Conservation (phyloP, 2,888 invertebrate species). For the Neocrepidodera transversa region DNA sequence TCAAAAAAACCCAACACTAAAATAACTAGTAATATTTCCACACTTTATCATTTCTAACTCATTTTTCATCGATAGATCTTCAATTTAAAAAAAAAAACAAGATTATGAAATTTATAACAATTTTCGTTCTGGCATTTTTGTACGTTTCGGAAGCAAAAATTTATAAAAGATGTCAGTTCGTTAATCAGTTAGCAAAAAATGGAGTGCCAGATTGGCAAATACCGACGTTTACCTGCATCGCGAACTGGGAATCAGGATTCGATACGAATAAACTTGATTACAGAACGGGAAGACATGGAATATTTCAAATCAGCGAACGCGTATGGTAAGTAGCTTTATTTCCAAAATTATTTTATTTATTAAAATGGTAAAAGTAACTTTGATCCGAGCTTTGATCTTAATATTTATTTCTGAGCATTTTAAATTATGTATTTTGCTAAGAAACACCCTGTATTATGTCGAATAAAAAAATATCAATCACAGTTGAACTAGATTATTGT, state of each 20-base stretch:
- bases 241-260: slow-evolving; percentile 29
- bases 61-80: neutral
- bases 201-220: slow-evolving; percentile 32
- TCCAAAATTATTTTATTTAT: no score
- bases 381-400: no score
- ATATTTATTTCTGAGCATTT: no score
- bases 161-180: slow-evolving; percentile 28
- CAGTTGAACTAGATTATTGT: no score
- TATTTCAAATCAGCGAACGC: slow-evolving; percentile 29
- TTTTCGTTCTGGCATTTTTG: slow-evolving; percentile 7
- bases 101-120: slow-evolving; percentile 1
- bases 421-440: no score
- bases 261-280: slow-evolving; percentile 28
- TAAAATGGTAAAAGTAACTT: no score
- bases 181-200: slow-evolving; percentile 22
- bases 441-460: no score
- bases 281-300: slow-evolving; percentile 28
- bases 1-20: neutral
- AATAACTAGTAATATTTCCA: neutral
- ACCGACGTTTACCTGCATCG: slow-evolving; percentile 33
- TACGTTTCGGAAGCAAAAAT: slow-evolving; percentile 21
- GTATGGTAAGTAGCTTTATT: slow-evolving; percentile 33
- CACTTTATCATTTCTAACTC: neutral
- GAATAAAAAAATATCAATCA: no score
- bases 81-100: neutral